Evolutionary conservation across 2,113 vertebrate species (phyloP).

Genomic region (Ginglymostoma cirratum): DNA sequence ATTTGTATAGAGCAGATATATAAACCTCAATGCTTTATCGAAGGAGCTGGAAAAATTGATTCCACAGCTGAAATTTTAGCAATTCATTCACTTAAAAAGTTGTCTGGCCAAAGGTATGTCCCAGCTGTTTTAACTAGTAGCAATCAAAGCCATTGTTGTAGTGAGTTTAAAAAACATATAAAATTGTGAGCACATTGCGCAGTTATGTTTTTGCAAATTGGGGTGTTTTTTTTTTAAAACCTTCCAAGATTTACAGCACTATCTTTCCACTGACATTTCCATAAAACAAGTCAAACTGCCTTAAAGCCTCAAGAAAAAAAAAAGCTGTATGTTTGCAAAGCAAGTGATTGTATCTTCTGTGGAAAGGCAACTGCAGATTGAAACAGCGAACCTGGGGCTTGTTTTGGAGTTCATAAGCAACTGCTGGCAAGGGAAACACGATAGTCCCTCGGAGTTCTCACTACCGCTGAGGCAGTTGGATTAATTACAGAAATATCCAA

Average conservation of each 20-base stretch:
- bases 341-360: not conserved
- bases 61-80: conserved; percentile 12
- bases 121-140: not conserved
- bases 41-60: conserved; percentile 16
- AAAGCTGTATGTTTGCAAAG: not conserved
- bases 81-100: conserved; percentile 18
- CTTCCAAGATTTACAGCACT: not conserved
- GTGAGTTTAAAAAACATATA: not conserved
- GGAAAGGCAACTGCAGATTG: not conserved
- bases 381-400: not conserved
- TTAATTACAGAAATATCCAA: conserved; percentile 36
- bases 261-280: not conserved
- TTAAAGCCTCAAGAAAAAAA: not conserved
- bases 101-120: not conserved
- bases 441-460: conserved; percentile 28
- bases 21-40: not conserved
- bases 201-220: not conserved
- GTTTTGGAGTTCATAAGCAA: not conserved
- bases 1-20: not conserved
- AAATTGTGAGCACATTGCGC: not conserved
- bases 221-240: not conserved
- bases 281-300: not conserved
- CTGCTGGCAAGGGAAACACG: not conserved
- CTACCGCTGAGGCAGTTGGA: conserved; percentile 19
- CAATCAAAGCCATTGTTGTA: not conserved